Conservation (phyloP, 2,888 invertebrate genomes). For the Rotaria macrura region DNA sequence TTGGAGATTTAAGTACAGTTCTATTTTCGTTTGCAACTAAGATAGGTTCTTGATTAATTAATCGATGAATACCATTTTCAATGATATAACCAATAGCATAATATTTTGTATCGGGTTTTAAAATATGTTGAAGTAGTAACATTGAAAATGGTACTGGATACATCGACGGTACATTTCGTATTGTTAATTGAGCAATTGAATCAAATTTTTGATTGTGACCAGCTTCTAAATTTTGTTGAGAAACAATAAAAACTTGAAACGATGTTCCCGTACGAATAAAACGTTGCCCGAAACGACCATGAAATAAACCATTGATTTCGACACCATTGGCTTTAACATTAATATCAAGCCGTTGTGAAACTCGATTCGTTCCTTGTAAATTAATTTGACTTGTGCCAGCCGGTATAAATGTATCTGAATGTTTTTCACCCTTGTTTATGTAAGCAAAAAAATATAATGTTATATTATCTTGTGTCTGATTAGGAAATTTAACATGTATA, state of each 20-base stretch:
- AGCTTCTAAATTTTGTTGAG: background rate
- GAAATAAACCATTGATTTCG: background rate
- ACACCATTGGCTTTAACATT: background rate
- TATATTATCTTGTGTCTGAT: background rate
- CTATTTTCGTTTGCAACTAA: background rate
- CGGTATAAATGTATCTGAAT: background rate
- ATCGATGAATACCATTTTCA: background rate
- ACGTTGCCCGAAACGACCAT: background rate
- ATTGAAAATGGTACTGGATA: background rate
- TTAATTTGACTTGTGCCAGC: conserved; percentile 6
- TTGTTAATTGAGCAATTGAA: background rate
- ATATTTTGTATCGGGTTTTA: background rate
- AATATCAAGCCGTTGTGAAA: background rate
- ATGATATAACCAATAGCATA: background rate
- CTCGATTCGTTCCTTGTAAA: background rate
- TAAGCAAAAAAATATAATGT: background rate
- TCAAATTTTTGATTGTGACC: background rate
- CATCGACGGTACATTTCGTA: background rate
- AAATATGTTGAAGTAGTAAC: background rate
- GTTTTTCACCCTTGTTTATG: background rate
- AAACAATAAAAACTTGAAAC: background rate
- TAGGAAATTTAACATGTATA: background rate
- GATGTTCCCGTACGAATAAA: background rate
- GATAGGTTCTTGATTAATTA: background rate
- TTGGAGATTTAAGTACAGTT: background rate